Base-by-base conservation (phyloP, 2,888 invertebrate genomes). In the Ochropacha duplaris region DNA sequence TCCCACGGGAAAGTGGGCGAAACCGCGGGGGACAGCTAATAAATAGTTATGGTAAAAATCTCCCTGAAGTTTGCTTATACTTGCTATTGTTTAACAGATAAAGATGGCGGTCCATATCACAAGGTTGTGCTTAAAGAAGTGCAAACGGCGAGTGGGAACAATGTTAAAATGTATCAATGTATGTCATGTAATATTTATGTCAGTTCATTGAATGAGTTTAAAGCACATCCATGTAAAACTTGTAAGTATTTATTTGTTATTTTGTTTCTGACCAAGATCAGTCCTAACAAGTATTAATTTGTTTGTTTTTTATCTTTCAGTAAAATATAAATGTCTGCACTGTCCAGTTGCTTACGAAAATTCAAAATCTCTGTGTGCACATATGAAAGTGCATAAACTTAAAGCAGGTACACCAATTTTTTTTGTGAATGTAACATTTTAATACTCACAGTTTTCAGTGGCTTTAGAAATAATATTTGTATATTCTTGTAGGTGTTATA, bases 321-420 rank as follows among this genome's bases (percentile, higher is more conserved):
- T 81, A n/a, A 87, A 86, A 65, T 93, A 91, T 62, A 69, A 83
- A 14, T 94, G 94, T 65, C 78, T 84, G 0, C 87, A 90, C 14
- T 94, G 94, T 73, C 83, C 90, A 14, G 88, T 90, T 22, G 78
- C 83, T 1, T 94, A 94, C 71, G 90, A 90, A 54, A 93, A 88
- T 59, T 81, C 93, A 0, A 94, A 94, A 69, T 94, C 94, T 0
- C 76, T 95, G 50, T 94, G 94, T 61, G 87, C 93, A 0, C 95
- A 96, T 68, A 93, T 94, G 90, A 94, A 94, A 73, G 86, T 90
- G 1, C 95, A 95, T 74, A 93, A 94, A 73, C 62, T 60, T 9
- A 83, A 74, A 70, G 22, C 71, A 71, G 82, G 87, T 87, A 75
- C n/a, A 62, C 61, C 36, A 14, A 36, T n/a, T n/a, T 9, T 9